Evolutionary conservation across 1,140 invertebrate species (phyloP).

Genomic region (Drosophila burlai): DNA sequence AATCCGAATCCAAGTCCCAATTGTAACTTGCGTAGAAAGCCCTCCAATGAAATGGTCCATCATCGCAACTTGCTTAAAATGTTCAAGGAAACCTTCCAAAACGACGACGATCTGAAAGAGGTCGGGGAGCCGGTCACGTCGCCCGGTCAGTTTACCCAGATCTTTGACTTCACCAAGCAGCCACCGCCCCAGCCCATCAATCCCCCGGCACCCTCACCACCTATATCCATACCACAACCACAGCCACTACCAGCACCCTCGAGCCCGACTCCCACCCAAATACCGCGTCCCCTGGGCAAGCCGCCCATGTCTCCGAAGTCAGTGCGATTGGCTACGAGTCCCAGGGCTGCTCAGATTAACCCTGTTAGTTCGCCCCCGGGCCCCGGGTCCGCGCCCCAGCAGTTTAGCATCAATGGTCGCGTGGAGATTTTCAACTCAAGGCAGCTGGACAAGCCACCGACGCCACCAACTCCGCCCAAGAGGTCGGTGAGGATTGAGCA

Average conservation of each 20-base stretch:
- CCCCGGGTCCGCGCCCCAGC: slow-evolving; percentile 40
- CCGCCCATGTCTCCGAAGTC: slow-evolving; percentile 83
- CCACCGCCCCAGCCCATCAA: background rate
- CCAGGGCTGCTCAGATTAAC: slow-evolving; percentile 16
- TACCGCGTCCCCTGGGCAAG: slow-evolving; percentile 75
- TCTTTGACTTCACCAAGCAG: slow-evolving; percentile 71
- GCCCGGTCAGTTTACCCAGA: slow-evolving; percentile 56
- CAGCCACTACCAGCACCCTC: slow-evolving; percentile 16
- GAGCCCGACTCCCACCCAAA: slow-evolving; percentile 55
- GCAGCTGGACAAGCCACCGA: slow-evolving; percentile 56
- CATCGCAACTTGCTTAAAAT: slow-evolving; percentile 79
- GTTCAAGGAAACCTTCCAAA: slow-evolving; percentile 82
- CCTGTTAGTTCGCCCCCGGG: slow-evolving; percentile 19
- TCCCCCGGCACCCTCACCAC: slow-evolving; percentile 16
- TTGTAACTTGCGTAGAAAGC: slow-evolving; percentile 83
- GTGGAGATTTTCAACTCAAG: slow-evolving; percentile 83
- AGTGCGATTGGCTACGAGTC: slow-evolving; percentile 23
- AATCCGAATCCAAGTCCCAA: slow-evolving; percentile 12
- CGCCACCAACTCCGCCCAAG: slow-evolving; percentile 62
- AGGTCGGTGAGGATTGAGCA: slow-evolving; percentile 41
- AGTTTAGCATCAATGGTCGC: slow-evolving; percentile 78
- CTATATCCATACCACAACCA: slow-evolving; percentile 9
- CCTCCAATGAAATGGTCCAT: slow-evolving; percentile 83
- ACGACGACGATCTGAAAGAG: slow-evolving; percentile 75
- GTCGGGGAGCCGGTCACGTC: slow-evolving; percentile 30